Conservation (phyloP, 2,113 vertebrate genomes). For the Apodemus sylvaticus region DNA sequence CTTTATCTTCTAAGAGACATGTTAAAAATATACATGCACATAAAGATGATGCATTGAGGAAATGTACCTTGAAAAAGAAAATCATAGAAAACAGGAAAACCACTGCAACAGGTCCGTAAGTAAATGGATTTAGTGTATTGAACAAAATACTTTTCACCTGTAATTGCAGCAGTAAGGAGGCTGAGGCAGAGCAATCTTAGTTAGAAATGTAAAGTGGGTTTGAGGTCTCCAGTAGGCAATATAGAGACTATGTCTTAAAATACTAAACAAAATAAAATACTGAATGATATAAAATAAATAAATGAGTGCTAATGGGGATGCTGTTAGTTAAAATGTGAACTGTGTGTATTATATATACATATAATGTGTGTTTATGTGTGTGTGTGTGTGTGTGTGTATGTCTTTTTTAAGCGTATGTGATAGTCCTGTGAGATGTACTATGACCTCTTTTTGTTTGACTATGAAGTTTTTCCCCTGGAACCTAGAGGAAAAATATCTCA, state of each 20-base stretch:
- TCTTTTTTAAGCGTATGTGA: neutral
- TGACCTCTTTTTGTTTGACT: neutral
- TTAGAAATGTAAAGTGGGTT: neutral
- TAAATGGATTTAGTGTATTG: neutral
- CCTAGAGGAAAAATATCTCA: neutral
- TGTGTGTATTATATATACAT: neutral
- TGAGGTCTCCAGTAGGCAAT: no score
- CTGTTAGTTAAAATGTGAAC: neutral
- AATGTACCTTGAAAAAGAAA: neutral
- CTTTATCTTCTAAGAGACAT: neutral
- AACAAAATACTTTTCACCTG: neutral
- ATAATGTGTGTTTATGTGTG: neutral
- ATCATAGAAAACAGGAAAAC: neutral
- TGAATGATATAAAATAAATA: no score
- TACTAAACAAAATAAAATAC: neutral
- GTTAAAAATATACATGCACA: neutral
- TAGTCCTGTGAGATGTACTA: neutral
- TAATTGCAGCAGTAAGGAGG: neutral
- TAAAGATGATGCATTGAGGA: neutral
- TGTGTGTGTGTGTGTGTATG: neutral
- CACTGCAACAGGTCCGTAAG: neutral
- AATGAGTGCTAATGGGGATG: neutral
- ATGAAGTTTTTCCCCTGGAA: neutral
- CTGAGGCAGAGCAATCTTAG: neutral
- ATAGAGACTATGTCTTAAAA: neutral